phyloP scores from a whole-genome alignment of 1,140 invertebrate genomes.

The Chelonus insularis region DNA sequence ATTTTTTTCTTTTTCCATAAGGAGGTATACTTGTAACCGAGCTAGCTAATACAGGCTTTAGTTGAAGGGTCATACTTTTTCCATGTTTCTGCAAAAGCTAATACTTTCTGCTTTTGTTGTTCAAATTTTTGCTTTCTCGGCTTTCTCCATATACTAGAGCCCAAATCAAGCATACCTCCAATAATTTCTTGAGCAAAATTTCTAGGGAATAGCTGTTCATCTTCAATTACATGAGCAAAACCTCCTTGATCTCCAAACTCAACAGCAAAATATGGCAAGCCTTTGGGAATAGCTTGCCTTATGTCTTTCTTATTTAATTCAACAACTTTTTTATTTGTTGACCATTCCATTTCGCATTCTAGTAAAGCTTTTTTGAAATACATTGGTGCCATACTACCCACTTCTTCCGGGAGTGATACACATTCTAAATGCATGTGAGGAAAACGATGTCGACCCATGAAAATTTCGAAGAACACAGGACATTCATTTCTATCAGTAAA shows the following conservation, averaged over 20 bases:
- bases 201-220: conserved; percentile 82
- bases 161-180: conserved; percentile 89
- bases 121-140: conserved; percentile 74
- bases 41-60: conserved; percentile 72
- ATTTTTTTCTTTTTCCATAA: conserved; percentile 93
- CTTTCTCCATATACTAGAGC: conserved; percentile 83
- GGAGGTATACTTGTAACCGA: conserved; percentile 87
- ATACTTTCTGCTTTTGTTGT: conserved; percentile 69
- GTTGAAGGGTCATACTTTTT: conserved; percentile 67
- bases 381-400: conserved; percentile 84
- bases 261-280: conserved; percentile 91
- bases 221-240: conserved; percentile 96
- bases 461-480: conserved; percentile 91
- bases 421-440: conserved; percentile 90
- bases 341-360: conserved; percentile 94
- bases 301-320: conserved; percentile 77
- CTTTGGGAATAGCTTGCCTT: conserved; percentile 84
- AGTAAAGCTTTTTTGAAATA: conserved; percentile 98
- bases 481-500: conserved; percentile 75
- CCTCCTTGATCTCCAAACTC: conserved; percentile 89
- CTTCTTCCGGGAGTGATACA: conserved; percentile 81
- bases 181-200: conserved; percentile 97
- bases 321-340: conserved; percentile 93
- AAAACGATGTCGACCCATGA: conserved; percentile 71
- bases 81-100: conserved; percentile 70